A percentile compares a stretch with the other conserved stretches of the same genome.
Evolutionary conservation across 92 coral and sea anemone species (phyloP).

Genomic region (Micromussa lordhowensis): DNA sequence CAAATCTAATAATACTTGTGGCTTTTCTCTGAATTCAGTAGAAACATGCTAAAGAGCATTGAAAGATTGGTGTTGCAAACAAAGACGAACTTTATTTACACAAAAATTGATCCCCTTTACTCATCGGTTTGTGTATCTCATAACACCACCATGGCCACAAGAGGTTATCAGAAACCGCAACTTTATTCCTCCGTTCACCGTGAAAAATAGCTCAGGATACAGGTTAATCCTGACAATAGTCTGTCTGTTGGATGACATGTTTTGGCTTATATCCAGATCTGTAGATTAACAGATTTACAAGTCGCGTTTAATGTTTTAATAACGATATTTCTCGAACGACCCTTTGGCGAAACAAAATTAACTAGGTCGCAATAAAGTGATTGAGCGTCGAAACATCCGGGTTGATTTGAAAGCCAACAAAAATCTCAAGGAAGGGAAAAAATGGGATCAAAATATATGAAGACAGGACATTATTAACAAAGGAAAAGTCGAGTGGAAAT

Average conservation of each 20-base stretch:
- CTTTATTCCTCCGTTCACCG: not conserved
- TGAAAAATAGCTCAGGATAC: not conserved
- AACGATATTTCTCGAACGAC: not conserved
- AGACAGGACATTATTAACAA: conserved; percentile 21
- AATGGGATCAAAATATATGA: not conserved
- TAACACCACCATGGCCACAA: not conserved
- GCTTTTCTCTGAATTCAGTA: not conserved
- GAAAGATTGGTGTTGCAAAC: not conserved
- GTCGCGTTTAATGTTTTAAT: not conserved
- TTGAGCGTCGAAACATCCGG: not conserved
- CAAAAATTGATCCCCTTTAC: conserved; percentile 14
- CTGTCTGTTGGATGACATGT: conserved; percentile 8
- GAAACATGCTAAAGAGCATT: conserved; percentile 7
- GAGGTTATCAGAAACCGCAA: conserved; percentile 28
- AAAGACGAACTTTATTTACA: conserved; percentile 19
- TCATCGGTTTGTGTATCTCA: conserved; percentile 1
- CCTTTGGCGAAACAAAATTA: not conserved
- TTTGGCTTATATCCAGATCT: conserved; percentile 42
- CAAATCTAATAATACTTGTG: not conserved
- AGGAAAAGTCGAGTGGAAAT: conserved; percentile 8
- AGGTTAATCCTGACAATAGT: conserved; percentile 1
- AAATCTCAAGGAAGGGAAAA: not conserved
- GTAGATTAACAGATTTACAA: conserved; percentile 22
- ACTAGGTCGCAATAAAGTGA: not conserved
- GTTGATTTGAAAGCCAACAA: not conserved